Conservation (phyloP, 1,140 invertebrate species). For the Aphelenchoides fujianensis region DNA sequence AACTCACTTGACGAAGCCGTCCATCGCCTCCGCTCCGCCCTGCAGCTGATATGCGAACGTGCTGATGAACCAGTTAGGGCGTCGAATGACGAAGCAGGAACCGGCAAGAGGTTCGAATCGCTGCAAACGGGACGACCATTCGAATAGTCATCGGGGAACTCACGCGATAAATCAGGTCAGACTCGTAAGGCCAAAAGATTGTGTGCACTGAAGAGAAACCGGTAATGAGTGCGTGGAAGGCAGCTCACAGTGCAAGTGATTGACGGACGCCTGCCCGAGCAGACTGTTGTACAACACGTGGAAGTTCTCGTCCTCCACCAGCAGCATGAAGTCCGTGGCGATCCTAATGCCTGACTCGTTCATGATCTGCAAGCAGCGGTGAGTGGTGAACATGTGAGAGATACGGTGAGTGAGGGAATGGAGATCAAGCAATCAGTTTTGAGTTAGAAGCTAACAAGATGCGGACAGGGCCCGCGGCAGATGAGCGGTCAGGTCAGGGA, state of each 20-base stretch:
- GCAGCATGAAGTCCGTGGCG: conserved; percentile 54
- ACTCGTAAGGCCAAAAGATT: conserved; percentile 61
- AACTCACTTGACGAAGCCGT: conserved; percentile 46
- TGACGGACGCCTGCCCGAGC: conserved; percentile 60
- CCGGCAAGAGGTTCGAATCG: conserved; percentile 42
- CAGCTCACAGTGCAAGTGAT: conserved; percentile 61
- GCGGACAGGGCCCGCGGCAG: too few relatives aligned
- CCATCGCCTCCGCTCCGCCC: conserved; percentile 38
- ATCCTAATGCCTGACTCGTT: conserved; percentile 48
- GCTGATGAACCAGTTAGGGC: conserved; percentile 54
- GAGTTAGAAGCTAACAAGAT: too few relatives aligned
- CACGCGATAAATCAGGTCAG: conserved; percentile 53
- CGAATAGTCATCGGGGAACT: conserved; percentile 4
- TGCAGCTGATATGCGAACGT: conserved; percentile 57
- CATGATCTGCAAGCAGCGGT: conserved; percentile 51
- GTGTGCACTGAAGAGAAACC: too few relatives aligned
- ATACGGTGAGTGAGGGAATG: too few relatives aligned
- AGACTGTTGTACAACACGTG: conserved; percentile 58
- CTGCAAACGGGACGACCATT: conserved; percentile 27
- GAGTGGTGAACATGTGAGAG: too few relatives aligned
- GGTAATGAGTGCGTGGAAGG: too few relatives aligned
- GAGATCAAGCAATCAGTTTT: too few relatives aligned
- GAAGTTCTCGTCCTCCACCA: conserved; percentile 53
- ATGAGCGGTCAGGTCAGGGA: too few relatives aligned
- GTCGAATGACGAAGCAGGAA: conserved; percentile 43